phyloP scores from a whole-genome alignment of 2,888 invertebrate genomes.

The Brachyopa scutellaris region DNA sequence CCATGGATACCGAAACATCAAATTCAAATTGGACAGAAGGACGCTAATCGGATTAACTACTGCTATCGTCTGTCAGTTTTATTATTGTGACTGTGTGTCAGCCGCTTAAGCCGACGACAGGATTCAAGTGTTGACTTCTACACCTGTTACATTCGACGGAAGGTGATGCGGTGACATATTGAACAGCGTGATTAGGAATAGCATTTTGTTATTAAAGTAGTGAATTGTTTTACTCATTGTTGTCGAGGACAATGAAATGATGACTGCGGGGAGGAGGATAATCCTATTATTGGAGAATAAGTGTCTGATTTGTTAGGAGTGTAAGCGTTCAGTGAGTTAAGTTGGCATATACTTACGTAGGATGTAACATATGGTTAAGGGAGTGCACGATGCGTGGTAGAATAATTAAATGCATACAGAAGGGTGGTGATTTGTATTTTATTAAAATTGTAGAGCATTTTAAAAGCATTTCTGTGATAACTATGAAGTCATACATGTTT shows the following conservation, averaged over 20 bases:
- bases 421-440: slow-evolving; percentile 21
- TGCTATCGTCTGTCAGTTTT: slow-evolving; percentile 48
- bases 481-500: background rate
- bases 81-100: slow-evolving; percentile 56
- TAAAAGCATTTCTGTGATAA: background rate
- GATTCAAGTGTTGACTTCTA: slow-evolving; percentile 63
- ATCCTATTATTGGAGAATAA: slow-evolving; percentile 70
- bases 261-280: slow-evolving; percentile 54
- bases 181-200: slow-evolving; percentile 73
- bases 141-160: slow-evolving; percentile 69
- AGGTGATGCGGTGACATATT: slow-evolving; percentile 18
- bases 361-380: slow-evolving; percentile 56
- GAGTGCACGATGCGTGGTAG: slow-evolving; percentile 10
- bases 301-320: slow-evolving; percentile 45
- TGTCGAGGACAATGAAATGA: slow-evolving; percentile 23
- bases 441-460: background rate
- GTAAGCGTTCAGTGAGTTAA: slow-evolving; percentile 13
- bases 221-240: slow-evolving; percentile 47
- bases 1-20: slow-evolving; percentile 30
- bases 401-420: slow-evolving; percentile 1
- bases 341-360: slow-evolving; percentile 23
- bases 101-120: slow-evolving; percentile 51
- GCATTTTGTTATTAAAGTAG: slow-evolving; percentile 74
- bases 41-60: slow-evolving; percentile 69
- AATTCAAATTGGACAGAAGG: slow-evolving; percentile 50